Evolutionary conservation across 2,113 vertebrate genomes (phyloP), one percentile per base, ranked within the genome.

Genomic region (Osmerus mordax): DNA sequence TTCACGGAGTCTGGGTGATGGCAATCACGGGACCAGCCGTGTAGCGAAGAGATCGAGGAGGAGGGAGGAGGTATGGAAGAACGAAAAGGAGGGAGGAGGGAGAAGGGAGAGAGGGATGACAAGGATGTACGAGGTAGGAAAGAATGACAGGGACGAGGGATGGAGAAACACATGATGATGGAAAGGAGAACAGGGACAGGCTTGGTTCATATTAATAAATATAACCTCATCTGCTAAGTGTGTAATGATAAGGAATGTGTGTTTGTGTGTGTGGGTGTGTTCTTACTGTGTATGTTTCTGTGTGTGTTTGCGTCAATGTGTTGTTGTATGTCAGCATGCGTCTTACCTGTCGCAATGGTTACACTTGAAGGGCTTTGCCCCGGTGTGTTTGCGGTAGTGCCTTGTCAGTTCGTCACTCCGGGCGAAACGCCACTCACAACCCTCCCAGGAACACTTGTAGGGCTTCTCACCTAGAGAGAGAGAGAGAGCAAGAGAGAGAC

Each of bases 401-500:
- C 64, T 65, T 7, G 64, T 65, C 64, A 65, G 19, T 36, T 65
- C 64, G 19, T 65, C 64, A n/a, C 64, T 65, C 19, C 64, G 64
- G 13, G 64, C 64, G 64, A 65, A 65, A 51, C 64, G 64, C 64
- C 64, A 65, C 36, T 65, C 64, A 14, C 64, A 65, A n/a, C 64
- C 64, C 36, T 65, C 64, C 64, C 64, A 65, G 64, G 64, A 65
- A 25, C 64, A 65, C 36, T 65, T 65, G 19, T 65, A 65, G 6
- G 64, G 64, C 16, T 65, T 65, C 69, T 76, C 74, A 67, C 74
- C 74, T 76, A 64, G 55, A n/a, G 41, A 59, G 25, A 61, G 55
- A 56, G 55, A 56, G 55, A 56, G 55, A 56, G 55, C 4, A 7
- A 56, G 54, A 56, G 54, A 18, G 54, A 56, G 54, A 55, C 4